Conservation (phyloP, 1,140 invertebrate genomes). For the Hycleus cichorii region DNA sequence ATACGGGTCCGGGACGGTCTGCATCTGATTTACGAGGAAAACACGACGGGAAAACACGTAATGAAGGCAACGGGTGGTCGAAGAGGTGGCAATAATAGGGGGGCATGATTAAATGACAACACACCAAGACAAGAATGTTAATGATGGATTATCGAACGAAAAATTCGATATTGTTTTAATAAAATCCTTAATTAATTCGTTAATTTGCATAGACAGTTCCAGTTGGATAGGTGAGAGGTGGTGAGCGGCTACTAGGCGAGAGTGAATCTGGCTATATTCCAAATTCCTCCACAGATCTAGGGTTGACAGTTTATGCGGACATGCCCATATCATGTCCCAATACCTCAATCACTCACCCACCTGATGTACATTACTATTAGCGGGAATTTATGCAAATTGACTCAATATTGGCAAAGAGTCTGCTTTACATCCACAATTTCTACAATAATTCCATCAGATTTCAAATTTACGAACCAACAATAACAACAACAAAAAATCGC, state of each 20-base stretch:
- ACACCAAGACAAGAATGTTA: neutral
- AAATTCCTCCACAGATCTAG: conserved; percentile 4
- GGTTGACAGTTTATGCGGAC: conserved; percentile 28
- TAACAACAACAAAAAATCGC: too few relatives aligned
- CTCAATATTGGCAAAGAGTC: conserved; percentile 19
- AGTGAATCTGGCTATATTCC: conserved; percentile 1
- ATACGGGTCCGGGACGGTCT: conserved; percentile 12
- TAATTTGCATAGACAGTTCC: conserved; percentile 1
- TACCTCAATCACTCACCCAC: conserved; percentile 35
- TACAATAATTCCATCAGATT: too few relatives aligned
- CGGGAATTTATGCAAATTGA: conserved; percentile 34
- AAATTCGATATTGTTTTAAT: too few relatives aligned
- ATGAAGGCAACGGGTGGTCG: conserved; percentile 23
- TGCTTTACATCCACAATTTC: too few relatives aligned
- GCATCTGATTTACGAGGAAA: conserved; percentile 34
- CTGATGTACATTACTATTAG: conserved; percentile 33
- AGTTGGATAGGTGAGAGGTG: neutral
- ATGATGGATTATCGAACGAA: too few relatives aligned
- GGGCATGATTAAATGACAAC: conserved; percentile 23
- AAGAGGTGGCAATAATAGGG: conserved; percentile 11
- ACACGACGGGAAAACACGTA: conserved; percentile 27
- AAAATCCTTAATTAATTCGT: too few relatives aligned
- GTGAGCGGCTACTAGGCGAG: neutral
- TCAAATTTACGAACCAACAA: too few relatives aligned
- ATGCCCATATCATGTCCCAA: conserved; percentile 36